These are phyloP conservation scores for Callochromis pleurospilus DNA, from an alignment of 2,113 vertebrate species.

Conservation along the genomic window DNA sequence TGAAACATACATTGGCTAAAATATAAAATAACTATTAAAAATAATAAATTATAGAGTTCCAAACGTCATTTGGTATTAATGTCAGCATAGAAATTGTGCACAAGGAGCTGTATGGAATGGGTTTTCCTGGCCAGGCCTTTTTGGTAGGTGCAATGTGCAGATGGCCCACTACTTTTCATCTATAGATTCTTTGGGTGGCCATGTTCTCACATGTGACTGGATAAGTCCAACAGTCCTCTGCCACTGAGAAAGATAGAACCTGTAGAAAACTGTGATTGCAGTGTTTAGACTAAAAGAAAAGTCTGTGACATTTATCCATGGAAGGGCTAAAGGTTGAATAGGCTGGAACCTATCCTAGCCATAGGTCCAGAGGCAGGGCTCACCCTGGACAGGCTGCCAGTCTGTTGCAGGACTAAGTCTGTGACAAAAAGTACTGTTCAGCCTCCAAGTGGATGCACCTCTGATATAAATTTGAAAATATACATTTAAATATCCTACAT, in stretches of 20 bases:
- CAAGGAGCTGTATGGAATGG: not conserved
- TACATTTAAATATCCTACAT: not conserved
- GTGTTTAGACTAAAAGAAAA: not conserved
- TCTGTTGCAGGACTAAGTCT: not conserved
- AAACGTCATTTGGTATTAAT: not conserved
- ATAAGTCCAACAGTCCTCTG: not conserved
- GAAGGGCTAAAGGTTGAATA: not conserved
- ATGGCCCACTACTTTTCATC: not conserved
- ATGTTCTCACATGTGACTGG: not conserved
- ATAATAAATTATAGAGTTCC: not conserved
- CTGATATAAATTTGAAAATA: not conserved
- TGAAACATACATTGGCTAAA: not conserved
- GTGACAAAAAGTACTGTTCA: not conserved
- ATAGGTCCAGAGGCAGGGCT: not conserved
- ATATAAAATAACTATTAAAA: not conserved
- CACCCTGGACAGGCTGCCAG: not conserved
- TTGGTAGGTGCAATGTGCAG: not conserved
- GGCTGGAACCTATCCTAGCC: not conserved
- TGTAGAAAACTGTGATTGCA: not conserved
- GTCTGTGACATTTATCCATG: not conserved
- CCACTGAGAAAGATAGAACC: not conserved
- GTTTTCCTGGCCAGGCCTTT: not conserved
- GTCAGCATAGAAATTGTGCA: not conserved
- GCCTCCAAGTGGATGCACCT: not conserved
- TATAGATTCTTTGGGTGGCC: not conserved